Percentiles rank a stretch among this genome's conserved stretches.
Evolutionary conservation across 2,888 invertebrate species (phyloP).

Genomic region (Disparrhopalites patrizii): DNA sequence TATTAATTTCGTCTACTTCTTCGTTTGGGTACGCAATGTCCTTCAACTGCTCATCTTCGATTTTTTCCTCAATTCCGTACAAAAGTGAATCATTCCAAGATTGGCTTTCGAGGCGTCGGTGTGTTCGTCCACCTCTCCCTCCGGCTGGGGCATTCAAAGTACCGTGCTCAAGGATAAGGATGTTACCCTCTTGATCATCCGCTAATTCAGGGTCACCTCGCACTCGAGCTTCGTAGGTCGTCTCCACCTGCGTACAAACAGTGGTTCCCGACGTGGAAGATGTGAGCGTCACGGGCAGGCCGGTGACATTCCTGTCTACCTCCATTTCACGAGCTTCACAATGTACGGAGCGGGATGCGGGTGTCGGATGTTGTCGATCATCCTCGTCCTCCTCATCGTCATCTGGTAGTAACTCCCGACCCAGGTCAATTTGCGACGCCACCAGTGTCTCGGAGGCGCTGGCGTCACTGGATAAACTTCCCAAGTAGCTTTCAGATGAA

Average conservation of each 20-base stretch:
- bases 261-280: slow-evolving; percentile 46
- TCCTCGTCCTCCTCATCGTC: slow-evolving; percentile 56
- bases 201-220: slow-evolving; percentile 47
- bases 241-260: slow-evolving; percentile 48
- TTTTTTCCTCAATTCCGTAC: slow-evolving; percentile 45
- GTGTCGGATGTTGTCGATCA: background rate
- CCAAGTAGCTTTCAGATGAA: slow-evolving; percentile 45
- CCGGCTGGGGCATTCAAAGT: slow-evolving; percentile 20
- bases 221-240: slow-evolving; percentile 46
- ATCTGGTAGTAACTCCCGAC: slow-evolving; percentile 66
- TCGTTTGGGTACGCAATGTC: slow-evolving; percentile 51
- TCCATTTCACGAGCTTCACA: slow-evolving; percentile 39
- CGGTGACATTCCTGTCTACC: slow-evolving; percentile 26
- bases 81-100: slow-evolving; percentile 43
- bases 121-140: slow-evolving; percentile 33
- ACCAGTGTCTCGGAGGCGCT: slow-evolving; percentile 82
- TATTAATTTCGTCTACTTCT: slow-evolving; percentile 51
- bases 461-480: slow-evolving; percentile 45
- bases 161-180: slow-evolving; percentile 49
- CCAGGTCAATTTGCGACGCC: slow-evolving; percentile 78
- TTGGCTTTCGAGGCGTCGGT: slow-evolving; percentile 45
- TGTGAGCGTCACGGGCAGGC: slow-evolving; percentile 47
- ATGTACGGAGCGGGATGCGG: slow-evolving; percentile 36
- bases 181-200: slow-evolving; percentile 56
- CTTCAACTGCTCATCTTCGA: slow-evolving; percentile 48